phyloP scores from a whole-genome alignment of 2,888 invertebrate species.

The Lissocephala sabroskyi region DNA sequence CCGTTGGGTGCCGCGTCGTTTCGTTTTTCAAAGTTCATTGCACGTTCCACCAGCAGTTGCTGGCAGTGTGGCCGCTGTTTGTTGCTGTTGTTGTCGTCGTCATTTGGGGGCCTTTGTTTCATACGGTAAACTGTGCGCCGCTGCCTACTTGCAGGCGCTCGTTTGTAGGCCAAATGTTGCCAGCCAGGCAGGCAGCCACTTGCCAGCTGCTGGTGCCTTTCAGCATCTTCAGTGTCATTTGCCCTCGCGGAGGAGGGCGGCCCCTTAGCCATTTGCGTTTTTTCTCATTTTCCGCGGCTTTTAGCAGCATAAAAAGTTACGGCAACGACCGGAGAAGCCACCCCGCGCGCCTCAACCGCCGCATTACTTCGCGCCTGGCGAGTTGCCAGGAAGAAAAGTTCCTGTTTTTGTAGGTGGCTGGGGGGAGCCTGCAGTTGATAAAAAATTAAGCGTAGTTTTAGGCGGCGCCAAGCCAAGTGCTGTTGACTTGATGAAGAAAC shows the following conservation, averaged over 20 bases:
- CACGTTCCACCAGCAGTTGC: slow-evolving; percentile 20
- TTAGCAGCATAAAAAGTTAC: slow-evolving; percentile 19
- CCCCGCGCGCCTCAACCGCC: not conserved
- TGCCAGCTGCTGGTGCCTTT: not conserved
- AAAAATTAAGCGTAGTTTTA: slow-evolving; percentile 52
- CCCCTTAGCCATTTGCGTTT: not conserved
- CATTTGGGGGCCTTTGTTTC: slow-evolving; percentile 1
- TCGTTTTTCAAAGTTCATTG: slow-evolving; percentile 47
- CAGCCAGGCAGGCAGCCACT: not conserved
- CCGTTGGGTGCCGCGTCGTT: not conserved
- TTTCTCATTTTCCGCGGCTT: slow-evolving; percentile 32
- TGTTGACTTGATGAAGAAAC: slow-evolving; percentile 61
- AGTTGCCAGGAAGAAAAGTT: slow-evolving; percentile 16
- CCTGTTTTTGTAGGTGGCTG: too few relatives aligned
- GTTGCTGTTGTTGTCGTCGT: not conserved
- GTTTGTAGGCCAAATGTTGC: slow-evolving; percentile 22
- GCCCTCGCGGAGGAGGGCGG: not conserved
- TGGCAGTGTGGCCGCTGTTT: not conserved
- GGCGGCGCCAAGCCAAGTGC: slow-evolving; percentile 41
- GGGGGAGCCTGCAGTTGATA: slow-evolving; percentile 34
- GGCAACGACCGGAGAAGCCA: not conserved
- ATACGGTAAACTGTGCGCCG: not conserved
- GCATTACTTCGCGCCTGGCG: slow-evolving; percentile 18
- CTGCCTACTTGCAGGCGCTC: slow-evolving; percentile 6
- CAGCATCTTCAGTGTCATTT: slow-evolving; percentile 1